Evolutionary conservation across 2,113 vertebrate genomes (phyloP).

Genomic region (Choloepus hoffmanni): DNA sequence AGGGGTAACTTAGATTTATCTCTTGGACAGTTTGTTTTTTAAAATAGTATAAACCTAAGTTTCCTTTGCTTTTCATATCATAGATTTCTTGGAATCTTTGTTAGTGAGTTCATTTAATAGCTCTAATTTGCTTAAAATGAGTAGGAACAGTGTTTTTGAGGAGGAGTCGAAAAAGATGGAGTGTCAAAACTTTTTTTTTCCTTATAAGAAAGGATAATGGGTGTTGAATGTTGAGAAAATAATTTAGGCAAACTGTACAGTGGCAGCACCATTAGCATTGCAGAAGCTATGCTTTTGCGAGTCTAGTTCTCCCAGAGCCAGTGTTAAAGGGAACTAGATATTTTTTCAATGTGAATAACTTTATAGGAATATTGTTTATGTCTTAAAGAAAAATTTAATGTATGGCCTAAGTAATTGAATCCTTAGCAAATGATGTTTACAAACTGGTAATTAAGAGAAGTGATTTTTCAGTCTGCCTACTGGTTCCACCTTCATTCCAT

Average conservation of each 20-base stretch:
- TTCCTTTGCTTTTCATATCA: constrained; percentile 5
- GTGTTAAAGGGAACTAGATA: constrained; percentile 9
- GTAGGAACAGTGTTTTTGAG: constrained; percentile 33
- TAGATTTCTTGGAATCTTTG: not conserved
- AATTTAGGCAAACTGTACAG: not conserved
- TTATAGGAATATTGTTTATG: constrained; percentile 32
- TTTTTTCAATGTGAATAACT: not conserved
- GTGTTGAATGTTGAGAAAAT: constrained; percentile 1
- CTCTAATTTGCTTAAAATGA: constrained; percentile 51
- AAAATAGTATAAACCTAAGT: not conserved
- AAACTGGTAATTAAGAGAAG: not conserved
- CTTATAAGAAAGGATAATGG: not conserved
- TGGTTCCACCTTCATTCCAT: not conserved
- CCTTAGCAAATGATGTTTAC: not conserved
- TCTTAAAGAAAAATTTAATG: not conserved
- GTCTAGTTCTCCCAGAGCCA: not conserved
- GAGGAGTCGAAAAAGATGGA: not conserved
- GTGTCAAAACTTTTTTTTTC: not conserved
- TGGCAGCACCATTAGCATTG: not conserved
- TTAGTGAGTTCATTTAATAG: constrained; percentile 4
- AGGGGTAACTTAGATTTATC: not conserved
- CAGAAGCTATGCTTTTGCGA: not conserved
- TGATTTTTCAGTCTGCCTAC: constrained; percentile 4
- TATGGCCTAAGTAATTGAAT: constrained; percentile 32
- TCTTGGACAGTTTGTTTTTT: not conserved